Conservation (phyloP, 64 coral and sea anemone genomes). For the Pocillopora damicornis region DNA sequence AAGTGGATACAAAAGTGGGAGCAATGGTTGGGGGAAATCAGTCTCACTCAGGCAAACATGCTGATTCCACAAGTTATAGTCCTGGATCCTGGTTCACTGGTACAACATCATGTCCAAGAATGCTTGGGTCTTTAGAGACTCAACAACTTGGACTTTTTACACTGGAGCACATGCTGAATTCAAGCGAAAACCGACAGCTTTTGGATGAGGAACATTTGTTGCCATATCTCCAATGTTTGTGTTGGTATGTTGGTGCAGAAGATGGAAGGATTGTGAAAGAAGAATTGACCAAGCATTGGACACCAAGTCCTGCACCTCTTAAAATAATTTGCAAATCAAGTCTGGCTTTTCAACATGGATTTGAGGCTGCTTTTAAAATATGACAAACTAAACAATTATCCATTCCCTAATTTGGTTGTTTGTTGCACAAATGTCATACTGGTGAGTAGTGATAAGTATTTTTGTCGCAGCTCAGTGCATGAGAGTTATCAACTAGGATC, state of each 20-base stretch:
- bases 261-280: slow-evolving; percentile 35
- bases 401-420: too few species aligned
- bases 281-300: slow-evolving; percentile 44
- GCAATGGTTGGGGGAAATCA: neutral
- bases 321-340: slow-evolving; percentile 58
- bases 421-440: too few species aligned
- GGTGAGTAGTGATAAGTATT: too few species aligned
- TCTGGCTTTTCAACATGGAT: slow-evolving; percentile 57
- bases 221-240: slow-evolving; percentile 66
- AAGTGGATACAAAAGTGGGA: neutral
- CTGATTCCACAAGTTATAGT: neutral
- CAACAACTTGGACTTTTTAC: slow-evolving; percentile 77
- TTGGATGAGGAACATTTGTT: slow-evolving; percentile 62
- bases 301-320: slow-evolving; percentile 59
- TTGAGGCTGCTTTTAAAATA: slow-evolving; percentile 54
- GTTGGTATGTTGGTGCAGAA: slow-evolving; percentile 47
- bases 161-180: slow-evolving; percentile 55
- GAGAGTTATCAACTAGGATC: too few species aligned
- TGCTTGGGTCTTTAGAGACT: slow-evolving; percentile 52
- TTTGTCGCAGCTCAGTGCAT: too few species aligned
- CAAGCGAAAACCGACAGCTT: slow-evolving; percentile 68
- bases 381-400: neutral
- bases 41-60: neutral
- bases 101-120: neutral
- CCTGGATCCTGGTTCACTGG: neutral